Percentiles rank a stretch among this genome's conserved stretches.
These are phyloP conservation scores for Caenorhabditis sp. DNA, from an alignment of 2,888 invertebrate species.

Conservation along the genomic window DNA sequence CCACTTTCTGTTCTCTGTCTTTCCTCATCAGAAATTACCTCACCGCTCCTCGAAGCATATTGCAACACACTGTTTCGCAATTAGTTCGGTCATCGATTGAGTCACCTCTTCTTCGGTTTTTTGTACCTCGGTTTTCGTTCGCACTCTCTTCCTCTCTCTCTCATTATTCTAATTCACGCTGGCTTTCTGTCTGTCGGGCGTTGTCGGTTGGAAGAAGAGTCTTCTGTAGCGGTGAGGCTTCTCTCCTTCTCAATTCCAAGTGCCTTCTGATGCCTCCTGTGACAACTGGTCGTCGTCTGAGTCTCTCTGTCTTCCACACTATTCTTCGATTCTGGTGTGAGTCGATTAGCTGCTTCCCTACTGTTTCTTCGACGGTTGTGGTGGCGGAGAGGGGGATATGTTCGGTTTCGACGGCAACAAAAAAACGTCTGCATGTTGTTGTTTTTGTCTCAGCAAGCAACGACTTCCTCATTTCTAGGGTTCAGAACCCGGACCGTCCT, in stretches of 20 bases:
- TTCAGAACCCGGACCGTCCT: neutral
- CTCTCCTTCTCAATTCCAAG: slow-evolving; percentile 34
- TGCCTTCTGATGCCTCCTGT: slow-evolving; percentile 50
- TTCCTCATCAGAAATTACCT: slow-evolving; percentile 37
- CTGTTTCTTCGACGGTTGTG: slow-evolving; percentile 22
- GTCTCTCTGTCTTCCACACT: slow-evolving; percentile 32
- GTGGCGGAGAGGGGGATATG: neutral
- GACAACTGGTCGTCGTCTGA: slow-evolving; percentile 56
- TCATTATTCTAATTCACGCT: slow-evolving; percentile 60
- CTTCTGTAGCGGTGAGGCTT: slow-evolving; percentile 28
- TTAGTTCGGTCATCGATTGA: slow-evolving; percentile 61
- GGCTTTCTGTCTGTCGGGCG: neutral
- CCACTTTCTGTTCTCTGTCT: slow-evolving; percentile 4
- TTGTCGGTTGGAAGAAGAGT: slow-evolving; percentile 12
- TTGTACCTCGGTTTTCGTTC: slow-evolving; percentile 6
- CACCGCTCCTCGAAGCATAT: slow-evolving; percentile 39
- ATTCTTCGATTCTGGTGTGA: slow-evolving; percentile 13
- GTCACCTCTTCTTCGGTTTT: slow-evolving; percentile 16
- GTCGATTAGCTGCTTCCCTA: slow-evolving; percentile 47
- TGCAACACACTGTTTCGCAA: slow-evolving; percentile 60
- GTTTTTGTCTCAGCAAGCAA: slow-evolving; percentile 22
- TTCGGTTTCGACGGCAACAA: slow-evolving; percentile 38
- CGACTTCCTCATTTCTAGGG: slow-evolving; percentile 12
- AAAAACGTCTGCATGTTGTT: slow-evolving; percentile 52
- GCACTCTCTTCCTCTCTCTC: slow-evolving; percentile 21